Base-by-base conservation (phyloP, 1,140 invertebrate genomes). In the Pantala flavescens region DNA sequence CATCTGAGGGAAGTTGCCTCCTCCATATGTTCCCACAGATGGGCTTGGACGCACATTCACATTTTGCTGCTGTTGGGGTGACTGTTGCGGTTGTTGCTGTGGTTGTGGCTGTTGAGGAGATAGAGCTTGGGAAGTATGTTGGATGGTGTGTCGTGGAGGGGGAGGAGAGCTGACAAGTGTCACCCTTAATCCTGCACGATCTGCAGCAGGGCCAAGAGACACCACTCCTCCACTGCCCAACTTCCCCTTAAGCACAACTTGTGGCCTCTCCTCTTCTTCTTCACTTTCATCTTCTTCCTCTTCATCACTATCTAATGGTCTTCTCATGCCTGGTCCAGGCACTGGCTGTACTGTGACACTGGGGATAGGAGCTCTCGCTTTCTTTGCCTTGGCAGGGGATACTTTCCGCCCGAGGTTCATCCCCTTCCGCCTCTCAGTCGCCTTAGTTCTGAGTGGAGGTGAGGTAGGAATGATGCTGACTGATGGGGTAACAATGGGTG, bases 1-100 rank as follows among this genome's bases (percentile, higher is more conserved):
- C 84, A 76, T 16, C 82, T 74, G 83, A 85, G 0, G 84, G 82
- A 77, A 84, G 82, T 10, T 84, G 82, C 10, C 84, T 82, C 42
- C 82, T 79, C 0, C 82, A 80, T 71, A 83, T 80, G 43, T 80
- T 80, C n/a, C 55, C n/a, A 23, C 73, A 49, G n/a, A 63, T 16
- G 23, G 72, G 23, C 21, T 74, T 43, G 24, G 28, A 74, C 24
- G 84, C 80, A 21, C 49, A 21, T 16, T 19, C 16, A 63, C n/a
- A 21, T 63, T 63, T 9, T 36, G 80, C 77, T 21, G 80, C 80
- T 70, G 81, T 76, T 11, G 78, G 77, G 19, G 81, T 75, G 75
- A 82, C 80, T 76, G 79, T 76, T 75, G 80, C 77, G 71, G 83
- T 78, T 82, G 85, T 76, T 73, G 82, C 78, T 80, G 81, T 73